phyloP scores from a whole-genome alignment of 2,888 invertebrate genomes.

The Trichogramma dendrolimi region DNA sequence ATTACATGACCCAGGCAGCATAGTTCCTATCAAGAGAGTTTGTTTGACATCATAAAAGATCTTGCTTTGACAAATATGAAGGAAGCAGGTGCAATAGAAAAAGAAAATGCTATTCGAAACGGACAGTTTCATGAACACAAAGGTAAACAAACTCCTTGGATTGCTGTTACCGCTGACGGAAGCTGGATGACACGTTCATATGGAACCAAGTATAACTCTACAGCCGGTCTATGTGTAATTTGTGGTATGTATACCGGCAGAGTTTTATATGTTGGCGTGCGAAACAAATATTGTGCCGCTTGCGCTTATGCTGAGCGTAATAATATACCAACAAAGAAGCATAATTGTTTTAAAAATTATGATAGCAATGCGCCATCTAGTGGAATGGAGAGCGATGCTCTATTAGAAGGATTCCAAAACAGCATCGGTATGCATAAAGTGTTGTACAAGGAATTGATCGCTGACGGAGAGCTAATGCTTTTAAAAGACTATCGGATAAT shows the following conservation, averaged over 20 bases:
- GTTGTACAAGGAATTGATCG: slow-evolving; percentile 26
- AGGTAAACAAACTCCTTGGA: slow-evolving; percentile 8
- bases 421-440: slow-evolving; percentile 24
- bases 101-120: slow-evolving; percentile 19
- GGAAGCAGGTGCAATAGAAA: slow-evolving; percentile 18
- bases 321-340: slow-evolving; percentile 18
- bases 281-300: slow-evolving; percentile 34
- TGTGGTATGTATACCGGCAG: slow-evolving; percentile 24
- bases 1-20: slow-evolving; percentile 16
- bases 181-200: slow-evolving; percentile 24
- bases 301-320: slow-evolving; percentile 26
- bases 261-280: slow-evolving; percentile 31
- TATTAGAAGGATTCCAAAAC: slow-evolving; percentile 21
- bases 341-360: slow-evolving; percentile 36
- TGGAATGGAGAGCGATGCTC: slow-evolving; percentile 32
- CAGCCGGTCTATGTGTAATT: slow-evolving; percentile 16
- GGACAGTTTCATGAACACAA: slow-evolving; percentile 6
- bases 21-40: background rate
- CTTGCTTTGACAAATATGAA: slow-evolving; percentile 12
- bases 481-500: slow-evolving; percentile 32
- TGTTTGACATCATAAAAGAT: background rate
- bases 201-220: slow-evolving; percentile 17
- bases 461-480: slow-evolving; percentile 42
- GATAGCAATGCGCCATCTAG: slow-evolving; percentile 28
- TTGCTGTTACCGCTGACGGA: slow-evolving; percentile 15